Evolutionary conservation across 1,140 invertebrate species (phyloP), one percentile per base, ranked within the genome.

Genomic region (Lepeophtheirus salmonis): DNA sequence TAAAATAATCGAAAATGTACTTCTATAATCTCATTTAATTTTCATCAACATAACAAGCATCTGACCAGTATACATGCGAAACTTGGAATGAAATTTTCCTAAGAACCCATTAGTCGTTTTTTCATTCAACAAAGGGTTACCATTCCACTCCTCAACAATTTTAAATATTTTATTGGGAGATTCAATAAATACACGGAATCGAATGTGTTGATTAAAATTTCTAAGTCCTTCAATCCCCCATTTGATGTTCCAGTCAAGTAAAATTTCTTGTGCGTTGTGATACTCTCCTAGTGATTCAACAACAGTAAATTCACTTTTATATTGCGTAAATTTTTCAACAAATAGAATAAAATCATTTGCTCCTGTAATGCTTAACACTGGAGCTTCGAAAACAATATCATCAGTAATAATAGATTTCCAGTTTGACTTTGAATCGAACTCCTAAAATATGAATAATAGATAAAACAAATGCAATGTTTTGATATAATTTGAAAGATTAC

Each of bases 111-210:
- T n/a, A 18, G 52, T 54, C 22, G 55, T 57, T 16, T 57, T 57
- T 25, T 57, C 55, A 17, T 25, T 57, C 16, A 57, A 48, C 10
- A 26, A n/a, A 10, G 2, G 3, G 22, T 41, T 57, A 17, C 55
- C 55, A 41, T 26, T 26, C 55, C 55, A 57, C 10, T 57, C 55
- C 16, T 57, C 55, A 6, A 18, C 23, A 48, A 57, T 57, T 2
- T 25, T 21, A 25, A 57, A 57, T 3, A 57, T 41, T 23, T 57
- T 57, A 6, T 57, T 25, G 23, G 24, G 13, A 48, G n/a, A 14
- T 41, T 25, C 55, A 17, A 14, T 14, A 17, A 17, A 23, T 57
- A 17, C 16, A 17, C 3, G 55, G 23, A 41, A 25, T 17, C 26
- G 30, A n/a, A 41, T 41, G 30, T 10, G 30, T n/a, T 41, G 30